Percentiles rank a stretch among this genome's conserved stretches.
Evolutionary conservation across 2,113 vertebrate genomes (phyloP).

Genomic region (Ceyx melanurus): DNA sequence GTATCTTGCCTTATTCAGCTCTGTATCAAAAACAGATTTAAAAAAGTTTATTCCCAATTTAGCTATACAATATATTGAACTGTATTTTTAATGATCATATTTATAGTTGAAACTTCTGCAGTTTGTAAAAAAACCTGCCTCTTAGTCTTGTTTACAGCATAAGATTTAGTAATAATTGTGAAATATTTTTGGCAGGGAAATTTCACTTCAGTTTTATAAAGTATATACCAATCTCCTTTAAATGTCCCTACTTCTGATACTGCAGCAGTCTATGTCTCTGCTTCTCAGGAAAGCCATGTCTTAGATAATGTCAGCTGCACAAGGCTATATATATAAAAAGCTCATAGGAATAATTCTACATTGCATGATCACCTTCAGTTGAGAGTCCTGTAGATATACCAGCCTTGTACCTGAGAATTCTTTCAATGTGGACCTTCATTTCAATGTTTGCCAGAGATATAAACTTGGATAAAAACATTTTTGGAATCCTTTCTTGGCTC

Average conservation of each 20-base stretch:
- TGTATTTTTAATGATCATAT: background rate
- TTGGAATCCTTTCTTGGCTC: background rate
- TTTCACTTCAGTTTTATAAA: background rate
- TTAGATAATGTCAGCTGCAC: background rate
- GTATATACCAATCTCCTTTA: conserved; percentile 5
- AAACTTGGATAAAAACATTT: background rate
- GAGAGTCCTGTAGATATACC: background rate
- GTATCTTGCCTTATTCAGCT: background rate
- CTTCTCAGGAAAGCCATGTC: background rate
- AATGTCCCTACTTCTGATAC: background rate
- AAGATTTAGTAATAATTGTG: background rate
- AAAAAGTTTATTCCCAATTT: background rate
- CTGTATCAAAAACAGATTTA: background rate
- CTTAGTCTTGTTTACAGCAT: background rate
- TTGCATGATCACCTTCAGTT: conserved; percentile 19
- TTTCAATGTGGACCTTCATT: background rate
- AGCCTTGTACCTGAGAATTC: accelerated
- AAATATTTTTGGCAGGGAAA: background rate
- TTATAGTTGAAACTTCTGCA: background rate
- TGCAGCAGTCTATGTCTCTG: background rate
- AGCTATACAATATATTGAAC: background rate
- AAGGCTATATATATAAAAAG: background rate
- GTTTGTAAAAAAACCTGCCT: background rate
- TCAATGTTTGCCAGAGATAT: conserved; percentile 5
- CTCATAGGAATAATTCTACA: conserved; percentile 20